Base-by-base conservation (phyloP, 2,797 vertebrate species). In the Intellagama lesueurii region DNA sequence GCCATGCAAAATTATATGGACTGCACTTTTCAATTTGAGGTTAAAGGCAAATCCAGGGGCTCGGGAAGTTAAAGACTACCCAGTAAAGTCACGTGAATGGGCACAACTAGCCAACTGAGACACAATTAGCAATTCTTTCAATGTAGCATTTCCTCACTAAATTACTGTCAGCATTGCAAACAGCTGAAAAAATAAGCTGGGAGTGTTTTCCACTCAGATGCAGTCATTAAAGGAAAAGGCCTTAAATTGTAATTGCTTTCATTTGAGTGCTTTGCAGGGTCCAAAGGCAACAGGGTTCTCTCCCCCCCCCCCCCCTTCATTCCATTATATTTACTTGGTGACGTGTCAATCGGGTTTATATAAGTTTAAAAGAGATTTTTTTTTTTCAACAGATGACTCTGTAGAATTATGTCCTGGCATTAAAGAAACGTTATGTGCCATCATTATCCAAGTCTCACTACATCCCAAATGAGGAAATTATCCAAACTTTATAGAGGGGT, bases 111-210 rank as follows among this genome's bases (percentile, higher is more conserved):
- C n/a, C 44, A 17, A 40, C 16, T 6, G 40, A 73, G 19, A 68
- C 19, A 75, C 79, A 86, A 73, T 89, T 85, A 89, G 49, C 35
- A 32, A 90, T 69, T 77, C 17, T 56, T 90, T 56, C 79, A 69
- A 8, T 68, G 52, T 44, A 83, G 44, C 35, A 16, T 44, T 82
- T 82, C 60, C 79, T 24, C 28, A n/a, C 7, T 24, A 86, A 90
- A 87, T 82, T 47, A 77, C 80, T 76, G 69, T 82, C n/a, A n/a
- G 40, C n/a, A 69, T 1, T n/a, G 44, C 44, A 44, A 40, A 47
- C 89, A 90, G 84, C 84, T 90, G 84, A 86, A 81, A 86, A 90
- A 90, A 90, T 87, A 83, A 77, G 72, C 22, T 35, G 56, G 64
- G 86, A 90, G 73, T 32, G 35, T n/a, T 56, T 86, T n/a, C 28